Conservation (phyloP, 2,113 vertebrate species). For the Rhinolophus sinicus region DNA sequence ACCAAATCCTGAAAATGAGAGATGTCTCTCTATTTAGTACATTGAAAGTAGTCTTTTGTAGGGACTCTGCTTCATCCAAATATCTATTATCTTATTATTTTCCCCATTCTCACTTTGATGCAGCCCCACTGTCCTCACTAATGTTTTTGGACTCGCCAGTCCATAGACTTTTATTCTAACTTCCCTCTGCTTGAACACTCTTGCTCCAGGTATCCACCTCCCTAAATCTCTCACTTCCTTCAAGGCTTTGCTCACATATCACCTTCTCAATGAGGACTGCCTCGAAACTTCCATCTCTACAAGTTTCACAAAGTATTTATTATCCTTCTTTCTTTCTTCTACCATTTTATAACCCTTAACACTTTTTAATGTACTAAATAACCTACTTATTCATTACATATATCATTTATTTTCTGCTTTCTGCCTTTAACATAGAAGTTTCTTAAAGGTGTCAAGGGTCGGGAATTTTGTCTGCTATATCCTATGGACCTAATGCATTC, state of each 20-base stretch:
- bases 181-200: background rate
- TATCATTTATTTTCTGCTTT: background rate
- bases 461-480: background rate
- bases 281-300: background rate
- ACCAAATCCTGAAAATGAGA: background rate
- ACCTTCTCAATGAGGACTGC: background rate
- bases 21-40: background rate
- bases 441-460: background rate
- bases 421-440: background rate
- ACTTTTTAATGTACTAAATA: background rate
- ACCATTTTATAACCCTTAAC: background rate
- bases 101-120: background rate
- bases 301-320: background rate
- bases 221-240: background rate
- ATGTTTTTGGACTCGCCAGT: background rate
- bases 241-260: background rate
- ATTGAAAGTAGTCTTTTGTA: background rate
- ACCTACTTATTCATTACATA: background rate
- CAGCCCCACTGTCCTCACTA: background rate
- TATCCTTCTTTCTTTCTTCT: background rate
- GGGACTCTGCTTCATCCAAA: background rate
- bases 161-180: background rate
- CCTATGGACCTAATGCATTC: background rate
- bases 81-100: background rate
- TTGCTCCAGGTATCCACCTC: background rate